Evolutionary conservation across 2,888 invertebrate species (phyloP), one percentile per base, ranked within the genome.

Genomic region (Nymphalis urticae): DNA sequence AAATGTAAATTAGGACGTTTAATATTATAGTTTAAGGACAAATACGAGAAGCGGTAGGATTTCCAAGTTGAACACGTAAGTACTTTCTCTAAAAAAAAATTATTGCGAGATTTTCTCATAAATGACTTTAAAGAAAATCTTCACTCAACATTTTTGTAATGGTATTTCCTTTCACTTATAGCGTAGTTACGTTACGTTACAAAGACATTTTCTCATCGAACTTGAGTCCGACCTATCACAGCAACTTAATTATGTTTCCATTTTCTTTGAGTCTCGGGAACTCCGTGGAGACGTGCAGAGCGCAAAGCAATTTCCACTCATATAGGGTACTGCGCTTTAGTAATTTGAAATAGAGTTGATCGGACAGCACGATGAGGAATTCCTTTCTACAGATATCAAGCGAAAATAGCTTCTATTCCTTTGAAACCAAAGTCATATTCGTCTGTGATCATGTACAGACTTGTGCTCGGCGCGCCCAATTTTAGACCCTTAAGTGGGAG

Each of bases 181-280:
- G 54, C 54, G 27, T 32, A 56, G 54, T 56, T 27, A 42, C 42
- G 42, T 42, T 53, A 51, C 53, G 60, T 63, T 58, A 66, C 56
- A 67, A 67, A 54, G 66, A 63, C 64, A 64, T 69, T 65, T 65
- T 56, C 68, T 68, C 66, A 64, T 60, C 60, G 59, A 51, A 62
- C 63, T 66, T 48, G 60, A 54, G 60, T 64, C 62, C 51, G 68
- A 64, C 68, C 72, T 68, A 64, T 70, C 68, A 27, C 54, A 56
- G 69, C 73, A 72, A 77, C 73, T 75, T 75, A 75, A 75, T 77
- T 77, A 75, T 70, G 69, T 72, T 73, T 72, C 72, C 71, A 75
- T 75, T 75, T 72, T 71, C 74, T 70, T 70, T 69, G 75, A 72
- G 64, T 63, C 54, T 61, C 73, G 60, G 66, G 50, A 66, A 67